Percentiles rank a stretch among this genome's conserved stretches.
phyloP scores from a whole-genome alignment of 2,888 invertebrate species.

The Pseudococcus viburni region DNA sequence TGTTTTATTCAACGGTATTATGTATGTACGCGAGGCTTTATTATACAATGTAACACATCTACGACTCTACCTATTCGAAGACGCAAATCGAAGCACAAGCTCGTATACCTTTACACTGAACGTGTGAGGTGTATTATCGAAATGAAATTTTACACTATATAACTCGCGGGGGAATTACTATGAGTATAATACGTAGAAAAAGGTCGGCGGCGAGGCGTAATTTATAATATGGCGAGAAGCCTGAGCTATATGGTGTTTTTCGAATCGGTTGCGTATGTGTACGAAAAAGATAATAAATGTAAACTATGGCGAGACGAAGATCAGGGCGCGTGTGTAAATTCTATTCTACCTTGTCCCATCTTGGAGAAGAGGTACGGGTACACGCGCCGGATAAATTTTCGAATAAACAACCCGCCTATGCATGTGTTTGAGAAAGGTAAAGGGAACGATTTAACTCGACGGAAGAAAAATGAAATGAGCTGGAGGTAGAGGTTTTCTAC shows the following conservation, averaged over 20 bases:
- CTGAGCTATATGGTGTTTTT: not conserved
- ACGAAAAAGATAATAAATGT: conserved; percentile 9
- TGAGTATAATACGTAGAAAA: not conserved
- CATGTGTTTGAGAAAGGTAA: not conserved
- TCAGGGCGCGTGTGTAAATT: conserved; percentile 5
- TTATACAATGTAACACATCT: not conserved
- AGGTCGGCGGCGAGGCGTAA: conserved; percentile 4
- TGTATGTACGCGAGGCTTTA: not conserved
- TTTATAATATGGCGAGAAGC: not conserved
- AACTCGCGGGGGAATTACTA: conserved; percentile 2
- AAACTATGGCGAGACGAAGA: not conserved
- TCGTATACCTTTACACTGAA: not conserved
- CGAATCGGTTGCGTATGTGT: not conserved
- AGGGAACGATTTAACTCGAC: not conserved
- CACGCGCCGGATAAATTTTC: conserved; percentile 9
- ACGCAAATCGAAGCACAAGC: not conserved
- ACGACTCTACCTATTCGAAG: not conserved
- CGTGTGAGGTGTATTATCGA: not conserved
- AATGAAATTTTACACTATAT: conserved; percentile 10
- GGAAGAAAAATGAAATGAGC: not conserved
- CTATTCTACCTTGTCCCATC: not conserved
- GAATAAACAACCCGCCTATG: not conserved
- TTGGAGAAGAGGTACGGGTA: not conserved
- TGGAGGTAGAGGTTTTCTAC: not conserved
- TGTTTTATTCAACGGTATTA: not conserved